Evolutionary conservation across 2,113 vertebrate genomes (phyloP).

Genomic region (Chlamydotis undulata): DNA sequence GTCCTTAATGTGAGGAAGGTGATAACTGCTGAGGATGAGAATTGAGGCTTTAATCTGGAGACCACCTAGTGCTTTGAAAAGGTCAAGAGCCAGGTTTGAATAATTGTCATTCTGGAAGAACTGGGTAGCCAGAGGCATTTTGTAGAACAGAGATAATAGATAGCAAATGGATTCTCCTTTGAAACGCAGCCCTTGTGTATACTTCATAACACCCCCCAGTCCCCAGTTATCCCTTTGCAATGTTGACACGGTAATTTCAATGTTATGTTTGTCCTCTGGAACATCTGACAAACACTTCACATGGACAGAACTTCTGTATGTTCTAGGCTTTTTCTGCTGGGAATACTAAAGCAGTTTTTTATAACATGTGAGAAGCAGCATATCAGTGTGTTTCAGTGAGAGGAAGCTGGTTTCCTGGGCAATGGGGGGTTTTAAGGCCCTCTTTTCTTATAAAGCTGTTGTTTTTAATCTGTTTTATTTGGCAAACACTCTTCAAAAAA

Average conservation of each 20-base stretch:
- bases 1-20: neutral
- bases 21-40: neutral
- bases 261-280: neutral
- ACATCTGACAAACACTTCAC: neutral
- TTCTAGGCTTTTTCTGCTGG: neutral
- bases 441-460: neutral
- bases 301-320: neutral
- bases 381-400: neutral
- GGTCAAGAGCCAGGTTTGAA: neutral
- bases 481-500: neutral
- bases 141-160: neutral
- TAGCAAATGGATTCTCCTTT: neutral
- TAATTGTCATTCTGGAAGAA: neutral
- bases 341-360: neutral
- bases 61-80: neutral
- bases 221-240: neutral
- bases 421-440: neutral
- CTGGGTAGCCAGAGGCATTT: neutral
- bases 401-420: neutral
- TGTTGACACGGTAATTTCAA: neutral
- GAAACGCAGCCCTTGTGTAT: neutral
- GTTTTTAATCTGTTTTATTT: neutral
- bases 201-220: rapidly evolving
- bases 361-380: neutral
- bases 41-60: neutral